phyloP scores from a whole-genome alignment of 2,797 vertebrate species.

The Alauda arvensis region DNA sequence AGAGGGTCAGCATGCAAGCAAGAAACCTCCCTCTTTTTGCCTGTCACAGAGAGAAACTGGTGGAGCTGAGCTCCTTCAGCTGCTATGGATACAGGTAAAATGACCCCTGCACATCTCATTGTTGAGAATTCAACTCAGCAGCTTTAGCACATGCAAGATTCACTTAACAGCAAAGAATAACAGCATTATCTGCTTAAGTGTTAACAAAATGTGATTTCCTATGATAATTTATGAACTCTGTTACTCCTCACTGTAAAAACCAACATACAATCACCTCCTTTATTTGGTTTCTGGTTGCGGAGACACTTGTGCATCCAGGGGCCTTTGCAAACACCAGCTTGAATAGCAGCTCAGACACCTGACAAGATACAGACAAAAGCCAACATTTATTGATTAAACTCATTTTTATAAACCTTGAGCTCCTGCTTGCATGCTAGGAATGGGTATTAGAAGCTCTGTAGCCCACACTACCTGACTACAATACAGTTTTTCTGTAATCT shows the following conservation, averaged over 20 bases:
- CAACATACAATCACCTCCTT: neutral
- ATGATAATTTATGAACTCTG: neutral
- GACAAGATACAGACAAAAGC: neutral
- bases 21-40: neutral
- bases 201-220: neutral
- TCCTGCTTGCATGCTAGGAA: neutral
- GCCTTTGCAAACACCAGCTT: neutral
- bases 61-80: neutral
- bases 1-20: fast-evolving
- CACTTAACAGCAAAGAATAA: neutral
- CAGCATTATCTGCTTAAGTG: neutral
- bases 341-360: neutral
- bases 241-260: neutral
- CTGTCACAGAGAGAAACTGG: neutral
- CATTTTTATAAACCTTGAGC: neutral
- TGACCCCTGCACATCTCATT: neutral
- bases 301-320: neutral
- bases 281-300: neutral
- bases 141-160: neutral
- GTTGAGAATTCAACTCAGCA: neutral
- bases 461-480: fast-evolving
- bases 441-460: neutral
- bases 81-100: neutral
- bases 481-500: neutral
- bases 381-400: neutral